Evolutionary conservation across 1,140 invertebrate species (phyloP).

Genomic region (Asbolus verrucosus): DNA sequence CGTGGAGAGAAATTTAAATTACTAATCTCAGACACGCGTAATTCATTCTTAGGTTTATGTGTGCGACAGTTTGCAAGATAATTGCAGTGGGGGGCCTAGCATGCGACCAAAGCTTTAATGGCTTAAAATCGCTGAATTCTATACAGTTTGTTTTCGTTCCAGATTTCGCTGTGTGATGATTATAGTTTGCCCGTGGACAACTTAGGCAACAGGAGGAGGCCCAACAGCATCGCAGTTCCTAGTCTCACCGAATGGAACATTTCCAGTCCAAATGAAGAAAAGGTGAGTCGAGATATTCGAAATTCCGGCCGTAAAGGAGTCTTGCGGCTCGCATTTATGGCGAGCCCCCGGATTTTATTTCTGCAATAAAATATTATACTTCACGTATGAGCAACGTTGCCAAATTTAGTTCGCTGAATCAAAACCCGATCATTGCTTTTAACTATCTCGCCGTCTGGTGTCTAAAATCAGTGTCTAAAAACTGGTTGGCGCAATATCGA

Average conservation of each 20-base stretch:
- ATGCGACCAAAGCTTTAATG: conserved; percentile 10
- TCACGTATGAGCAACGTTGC: too few relatives aligned
- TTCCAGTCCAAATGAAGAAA: conserved; percentile 73
- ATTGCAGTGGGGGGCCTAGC: conserved; percentile 17
- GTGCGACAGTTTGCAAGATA: conserved; percentile 47
- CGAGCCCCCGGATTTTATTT: too few relatives aligned
- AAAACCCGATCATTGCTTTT: too few relatives aligned
- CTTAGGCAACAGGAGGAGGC: conserved; percentile 74
- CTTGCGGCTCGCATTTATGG: too few relatives aligned
- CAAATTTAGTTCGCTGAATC: too few relatives aligned
- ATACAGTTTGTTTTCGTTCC: conserved; percentile 65
- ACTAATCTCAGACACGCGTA: conserved; percentile 40
- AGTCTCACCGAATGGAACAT: conserved; percentile 70
- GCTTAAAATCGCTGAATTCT: conserved; percentile 8
- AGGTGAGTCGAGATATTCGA: conserved; percentile 65
- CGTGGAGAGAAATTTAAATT: conserved; percentile 45
- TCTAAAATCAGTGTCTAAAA: too few relatives aligned
- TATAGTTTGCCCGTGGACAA: conserved; percentile 85
- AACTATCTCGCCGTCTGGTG: too few relatives aligned
- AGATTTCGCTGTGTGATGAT: conserved; percentile 83
- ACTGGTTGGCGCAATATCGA: too few relatives aligned
- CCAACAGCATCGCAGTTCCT: conserved; percentile 70
- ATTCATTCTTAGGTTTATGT: conserved; percentile 52
- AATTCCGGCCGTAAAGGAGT: too few relatives aligned
- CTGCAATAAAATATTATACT: too few relatives aligned